phyloP scores from a whole-genome alignment of 2,888 invertebrate species.

The Hydraecia micacea region DNA sequence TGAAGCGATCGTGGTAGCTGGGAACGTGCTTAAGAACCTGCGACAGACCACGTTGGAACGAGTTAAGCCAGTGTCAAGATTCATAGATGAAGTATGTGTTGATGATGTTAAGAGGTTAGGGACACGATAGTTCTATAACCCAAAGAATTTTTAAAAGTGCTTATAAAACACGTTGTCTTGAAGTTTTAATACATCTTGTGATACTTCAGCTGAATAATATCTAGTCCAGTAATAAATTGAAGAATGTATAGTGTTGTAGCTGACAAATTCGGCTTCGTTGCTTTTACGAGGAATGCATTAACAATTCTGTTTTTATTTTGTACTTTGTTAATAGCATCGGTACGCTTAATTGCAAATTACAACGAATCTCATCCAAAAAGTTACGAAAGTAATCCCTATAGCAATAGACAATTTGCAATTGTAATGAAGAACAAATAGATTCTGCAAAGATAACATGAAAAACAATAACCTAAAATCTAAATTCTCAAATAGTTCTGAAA shows the following conservation, averaged over 20 bases:
- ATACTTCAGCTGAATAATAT: conserved; percentile 35
- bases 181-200: conserved; percentile 27
- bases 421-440: neutral
- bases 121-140: conserved; percentile 21
- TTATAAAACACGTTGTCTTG: conserved; percentile 13
- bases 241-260: conserved; percentile 44
- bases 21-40: conserved; percentile 77
- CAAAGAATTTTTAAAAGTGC: conserved; percentile 28
- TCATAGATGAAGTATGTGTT: conserved; percentile 56
- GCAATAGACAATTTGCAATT: neutral
- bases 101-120: conserved; percentile 42
- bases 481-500: conserved; percentile 27
- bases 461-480: neutral
- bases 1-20: conserved; percentile 65
- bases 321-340: conserved; percentile 1
- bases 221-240: conserved; percentile 52
- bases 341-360: neutral
- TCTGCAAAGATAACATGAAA: conserved; percentile 3
- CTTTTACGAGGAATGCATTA: conserved; percentile 41
- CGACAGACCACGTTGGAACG: conserved; percentile 59
- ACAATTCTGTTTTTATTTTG: conserved; percentile 29
- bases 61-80: conserved; percentile 69
- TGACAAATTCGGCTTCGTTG: conserved; percentile 42
- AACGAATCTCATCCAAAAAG: neutral
- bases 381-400: neutral